These are phyloP conservation scores for Gymnoscopelus microlampas DNA, from an alignment of 2,797 vertebrate species.

Conservation along the genomic window DNA sequence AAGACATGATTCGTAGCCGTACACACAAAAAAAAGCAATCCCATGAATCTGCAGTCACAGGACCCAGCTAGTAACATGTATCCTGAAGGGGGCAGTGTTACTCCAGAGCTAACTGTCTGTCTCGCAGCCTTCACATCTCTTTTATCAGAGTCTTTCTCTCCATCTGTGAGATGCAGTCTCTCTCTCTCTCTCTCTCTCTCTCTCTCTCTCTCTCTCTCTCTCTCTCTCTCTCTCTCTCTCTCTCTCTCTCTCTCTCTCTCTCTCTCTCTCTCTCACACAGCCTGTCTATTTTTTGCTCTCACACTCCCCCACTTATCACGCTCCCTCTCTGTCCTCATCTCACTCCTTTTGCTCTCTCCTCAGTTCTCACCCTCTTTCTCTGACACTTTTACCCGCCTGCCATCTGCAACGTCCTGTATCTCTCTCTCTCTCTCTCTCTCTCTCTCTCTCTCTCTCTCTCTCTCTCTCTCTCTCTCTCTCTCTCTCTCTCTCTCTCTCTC, in stretches of 20 bases:
- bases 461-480: neutral
- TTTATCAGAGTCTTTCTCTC: too few relatives aligned
- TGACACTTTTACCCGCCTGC: too few relatives aligned
- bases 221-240: slow-evolving; percentile 1
- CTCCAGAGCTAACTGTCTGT: slow-evolving; percentile 45
- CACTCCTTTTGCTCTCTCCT: slow-evolving; percentile 7
- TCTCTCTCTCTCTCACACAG: slow-evolving; percentile 19
- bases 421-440: neutral
- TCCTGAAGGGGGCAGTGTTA: slow-evolving; percentile 74
- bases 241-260: neutral
- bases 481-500: slow-evolving; percentile 25
- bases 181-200: neutral
- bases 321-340: slow-evolving; percentile 25
- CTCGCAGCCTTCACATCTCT: too few relatives aligned
- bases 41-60: too few relatives aligned
- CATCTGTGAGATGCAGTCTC: too few relatives aligned
- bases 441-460: neutral
- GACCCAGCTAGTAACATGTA: neutral
- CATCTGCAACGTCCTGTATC: too few relatives aligned
- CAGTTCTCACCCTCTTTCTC: slow-evolving; percentile 1
- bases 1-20: too few relatives aligned
- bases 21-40: too few relatives aligned
- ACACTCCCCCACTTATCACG: slow-evolving; percentile 28
- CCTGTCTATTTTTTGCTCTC: slow-evolving; percentile 16
- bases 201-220: slow-evolving; percentile 31